These are phyloP conservation scores for Dicentrarchus labrax DNA, from an alignment of 2,113 vertebrate genomes.

Conservation along the genomic window DNA sequence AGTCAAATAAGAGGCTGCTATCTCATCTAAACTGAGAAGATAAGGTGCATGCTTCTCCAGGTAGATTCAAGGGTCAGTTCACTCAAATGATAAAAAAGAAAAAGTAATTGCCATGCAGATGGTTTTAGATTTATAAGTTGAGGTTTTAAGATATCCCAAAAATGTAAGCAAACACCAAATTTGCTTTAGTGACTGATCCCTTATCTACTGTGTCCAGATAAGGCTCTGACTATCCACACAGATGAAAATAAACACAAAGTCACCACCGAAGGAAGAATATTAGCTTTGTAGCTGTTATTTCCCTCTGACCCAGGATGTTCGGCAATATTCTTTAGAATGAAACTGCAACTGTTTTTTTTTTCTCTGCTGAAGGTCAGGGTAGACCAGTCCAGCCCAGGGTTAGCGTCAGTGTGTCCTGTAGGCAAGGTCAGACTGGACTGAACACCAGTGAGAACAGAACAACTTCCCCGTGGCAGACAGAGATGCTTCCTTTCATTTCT, in stretches of 20 bases:
- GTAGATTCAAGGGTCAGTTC: too few relatives aligned
- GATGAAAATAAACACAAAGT: not conserved
- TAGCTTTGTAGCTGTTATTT: not conserved
- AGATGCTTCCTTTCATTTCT: constrained; percentile 43
- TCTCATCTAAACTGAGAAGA: too few relatives aligned
- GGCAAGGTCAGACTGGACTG: not conserved
- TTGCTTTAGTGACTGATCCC: not conserved
- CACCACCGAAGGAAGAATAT: not conserved
- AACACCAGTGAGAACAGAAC: not conserved
- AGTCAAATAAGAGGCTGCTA: not conserved
- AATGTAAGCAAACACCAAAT: not conserved
- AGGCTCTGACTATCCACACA: not conserved
- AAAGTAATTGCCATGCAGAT: too few relatives aligned
- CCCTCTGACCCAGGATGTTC: not conserved
- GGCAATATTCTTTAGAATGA: not conserved
- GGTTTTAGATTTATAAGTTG: too few relatives aligned
- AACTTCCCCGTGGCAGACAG: constrained; percentile 9
- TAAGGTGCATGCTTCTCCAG: too few relatives aligned
- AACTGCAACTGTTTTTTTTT: not conserved
- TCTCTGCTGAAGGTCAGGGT: not conserved
- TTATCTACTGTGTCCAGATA: not conserved
- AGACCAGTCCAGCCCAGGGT: not conserved
- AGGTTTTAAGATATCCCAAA: not conserved
- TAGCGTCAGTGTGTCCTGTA: not conserved
- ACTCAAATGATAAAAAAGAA: too few relatives aligned